Percentiles rank a stretch among this genome's conserved stretches.
Evolutionary conservation across 2,113 vertebrate genomes (phyloP).

Genomic region (Leptobrachium ailaonicum): DNA sequence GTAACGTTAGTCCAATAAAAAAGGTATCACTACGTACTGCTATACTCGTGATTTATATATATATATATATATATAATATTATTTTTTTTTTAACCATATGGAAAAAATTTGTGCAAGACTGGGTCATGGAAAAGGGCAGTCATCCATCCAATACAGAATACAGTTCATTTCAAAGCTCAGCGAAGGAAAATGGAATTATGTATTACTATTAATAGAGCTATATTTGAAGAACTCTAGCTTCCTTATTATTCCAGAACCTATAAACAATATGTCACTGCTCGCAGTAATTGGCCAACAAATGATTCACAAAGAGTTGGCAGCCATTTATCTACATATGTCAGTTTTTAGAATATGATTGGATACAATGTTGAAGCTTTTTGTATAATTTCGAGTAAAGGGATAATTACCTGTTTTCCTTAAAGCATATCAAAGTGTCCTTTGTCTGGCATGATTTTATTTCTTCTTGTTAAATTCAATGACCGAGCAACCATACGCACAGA

Average conservation of each 20-base stretch:
- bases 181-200: slow-evolving; percentile 14
- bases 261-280: slow-evolving; percentile 37
- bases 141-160: neutral
- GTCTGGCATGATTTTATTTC: neutral
- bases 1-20: no score
- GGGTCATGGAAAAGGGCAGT: neutral
- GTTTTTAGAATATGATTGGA: slow-evolving; percentile 58
- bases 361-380: slow-evolving; percentile 51
- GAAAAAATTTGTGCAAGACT: no score
- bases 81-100: no score
- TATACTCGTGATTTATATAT: no score
- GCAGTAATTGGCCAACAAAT: slow-evolving; percentile 42
- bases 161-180: neutral
- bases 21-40: no score
- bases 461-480: no score
- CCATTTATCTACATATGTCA: slow-evolving; percentile 55
- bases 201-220: slow-evolving; percentile 2
- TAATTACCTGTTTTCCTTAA: neutral
- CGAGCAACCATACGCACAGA: no score
- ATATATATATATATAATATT: no score
- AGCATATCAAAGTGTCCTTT: neutral
- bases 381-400: neutral
- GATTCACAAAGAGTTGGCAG: slow-evolving; percentile 23
- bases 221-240: neutral
- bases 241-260: slow-evolving; percentile 30